Percentiles rank a stretch among this genome's conserved stretches.
These are phyloP conservation scores for Actinemys pallida DNA, from an alignment of 2,113 vertebrate species.

Conservation along the genomic window DNA sequence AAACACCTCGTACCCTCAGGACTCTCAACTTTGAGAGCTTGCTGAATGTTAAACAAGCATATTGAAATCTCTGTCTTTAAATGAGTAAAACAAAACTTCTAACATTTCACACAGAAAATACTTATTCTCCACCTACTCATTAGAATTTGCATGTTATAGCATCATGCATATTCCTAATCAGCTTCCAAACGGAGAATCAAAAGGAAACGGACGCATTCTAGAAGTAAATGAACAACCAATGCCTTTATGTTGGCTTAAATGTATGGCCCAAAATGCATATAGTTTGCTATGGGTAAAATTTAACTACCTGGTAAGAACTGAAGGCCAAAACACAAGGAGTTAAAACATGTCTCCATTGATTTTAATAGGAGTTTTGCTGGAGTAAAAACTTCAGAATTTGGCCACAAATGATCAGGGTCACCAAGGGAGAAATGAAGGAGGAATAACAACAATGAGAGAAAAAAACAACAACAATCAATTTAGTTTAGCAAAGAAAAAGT, in stretches of 20 bases:
- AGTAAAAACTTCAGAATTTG: not conserved
- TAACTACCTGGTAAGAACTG: slow-evolving; percentile 54
- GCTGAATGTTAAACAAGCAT: slow-evolving; percentile 70
- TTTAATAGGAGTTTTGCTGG: not conserved
- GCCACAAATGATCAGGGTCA: not conserved
- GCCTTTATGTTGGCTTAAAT: slow-evolving; percentile 60
- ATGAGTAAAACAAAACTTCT: slow-evolving; percentile 68
- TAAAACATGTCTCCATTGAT: not conserved
- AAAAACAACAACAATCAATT: not conserved
- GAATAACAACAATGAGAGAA: not conserved
- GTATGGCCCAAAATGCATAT: slow-evolving; percentile 46
- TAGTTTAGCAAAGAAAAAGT: not conserved
- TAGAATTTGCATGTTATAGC: slow-evolving; percentile 63
- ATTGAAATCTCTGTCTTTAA: slow-evolving; percentile 73
- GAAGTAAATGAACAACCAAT: slow-evolving; percentile 67
- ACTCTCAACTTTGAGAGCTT: slow-evolving; percentile 58
- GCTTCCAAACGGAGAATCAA: slow-evolving; percentile 56
- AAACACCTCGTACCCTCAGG: slow-evolving; percentile 70
- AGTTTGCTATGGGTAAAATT: slow-evolving; percentile 18
- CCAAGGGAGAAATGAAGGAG: slow-evolving; percentile 1
- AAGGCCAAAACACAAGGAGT: not conserved
- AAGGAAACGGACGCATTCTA: slow-evolving; percentile 48
- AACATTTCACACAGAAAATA: slow-evolving; percentile 48
- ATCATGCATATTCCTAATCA: slow-evolving; percentile 59
- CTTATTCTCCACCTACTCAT: slow-evolving; percentile 43